Percentiles rank a stretch among this genome's conserved stretches.
These are phyloP conservation scores for Varecia variegata DNA, from an alignment of 2,797 vertebrate species.

Conservation along the genomic window DNA sequence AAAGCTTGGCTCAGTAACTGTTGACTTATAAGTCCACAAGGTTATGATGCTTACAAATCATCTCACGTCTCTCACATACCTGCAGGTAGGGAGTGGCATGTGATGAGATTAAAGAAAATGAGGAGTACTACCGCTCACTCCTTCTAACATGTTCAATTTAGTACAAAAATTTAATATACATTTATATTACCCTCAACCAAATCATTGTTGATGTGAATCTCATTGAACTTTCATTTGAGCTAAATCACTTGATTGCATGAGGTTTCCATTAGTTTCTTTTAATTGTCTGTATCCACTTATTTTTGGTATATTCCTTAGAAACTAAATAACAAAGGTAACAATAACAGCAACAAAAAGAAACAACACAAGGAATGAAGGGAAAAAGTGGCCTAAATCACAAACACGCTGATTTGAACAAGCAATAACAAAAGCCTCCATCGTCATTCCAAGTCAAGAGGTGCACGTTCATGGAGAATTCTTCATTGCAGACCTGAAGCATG, in stretches of 20 bases:
- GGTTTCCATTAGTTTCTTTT: background rate
- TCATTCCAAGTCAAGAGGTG: too few species aligned
- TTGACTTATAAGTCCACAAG: background rate
- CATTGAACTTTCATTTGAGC: background rate
- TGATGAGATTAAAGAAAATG: background rate
- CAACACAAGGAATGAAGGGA: background rate
- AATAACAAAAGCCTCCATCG: background rate
- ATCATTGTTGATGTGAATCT: background rate
- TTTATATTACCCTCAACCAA: background rate
- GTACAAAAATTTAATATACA: background rate
- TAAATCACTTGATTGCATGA: background rate
- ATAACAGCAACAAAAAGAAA: background rate
- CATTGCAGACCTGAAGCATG: rapidly evolving
- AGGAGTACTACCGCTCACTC: background rate
- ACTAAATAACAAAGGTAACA: background rate
- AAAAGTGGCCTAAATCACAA: background rate
- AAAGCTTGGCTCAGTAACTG: background rate
- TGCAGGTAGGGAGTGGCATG: background rate
- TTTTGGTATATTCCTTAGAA: background rate
- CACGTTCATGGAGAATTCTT: background rate
- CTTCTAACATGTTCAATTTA: background rate
- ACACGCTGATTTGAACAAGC: background rate
- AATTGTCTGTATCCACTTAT: background rate
- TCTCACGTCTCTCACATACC: background rate
- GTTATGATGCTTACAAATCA: too few species aligned